These are phyloP conservation scores for Morone saxatilis DNA, from an alignment of 2,113 vertebrate species.

Conservation along the genomic window DNA sequence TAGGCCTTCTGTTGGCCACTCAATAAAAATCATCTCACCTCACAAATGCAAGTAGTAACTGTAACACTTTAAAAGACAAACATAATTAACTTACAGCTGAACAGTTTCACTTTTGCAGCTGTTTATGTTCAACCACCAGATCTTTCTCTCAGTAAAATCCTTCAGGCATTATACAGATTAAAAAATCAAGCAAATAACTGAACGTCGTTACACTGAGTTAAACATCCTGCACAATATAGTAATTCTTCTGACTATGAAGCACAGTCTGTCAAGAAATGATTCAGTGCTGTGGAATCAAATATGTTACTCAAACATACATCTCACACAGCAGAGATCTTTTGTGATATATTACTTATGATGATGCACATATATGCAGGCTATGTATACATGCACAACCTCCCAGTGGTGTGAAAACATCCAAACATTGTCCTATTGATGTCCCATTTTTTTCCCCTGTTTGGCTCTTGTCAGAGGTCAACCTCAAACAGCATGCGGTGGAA, in stretches of 20 bases:
- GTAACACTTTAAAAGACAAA: conserved; percentile 16
- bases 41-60: conserved; percentile 5
- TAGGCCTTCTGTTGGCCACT: conserved; percentile 21
- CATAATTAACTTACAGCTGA: conserved; percentile 23
- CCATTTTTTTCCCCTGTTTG: conserved; percentile 77
- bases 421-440: conserved; percentile 84
- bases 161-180: conserved; percentile 15
- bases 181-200: conserved; percentile 15
- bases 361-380: conserved; percentile 61
- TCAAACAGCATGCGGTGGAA: conserved; percentile 86
- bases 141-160: conserved; percentile 51
- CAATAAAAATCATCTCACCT: conserved; percentile 24
- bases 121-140: conserved; percentile 39
- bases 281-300: conserved; percentile 51
- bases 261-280: conserved; percentile 66
- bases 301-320: conserved; percentile 56
- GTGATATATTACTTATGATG: conserved; percentile 66
- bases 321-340: conserved; percentile 38
- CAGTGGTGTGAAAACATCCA: conserved; percentile 77
- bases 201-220: conserved; percentile 46
- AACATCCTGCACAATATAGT: conserved; percentile 66
- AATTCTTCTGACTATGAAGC: conserved; percentile 52
- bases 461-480: conserved; percentile 87
- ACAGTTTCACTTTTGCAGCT: conserved; percentile 34
- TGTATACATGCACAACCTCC: conserved; percentile 69